Evolutionary conservation across 2,797 vertebrate species (phyloP).

Genomic region (Lutjanus argentimaculatus): DNA sequence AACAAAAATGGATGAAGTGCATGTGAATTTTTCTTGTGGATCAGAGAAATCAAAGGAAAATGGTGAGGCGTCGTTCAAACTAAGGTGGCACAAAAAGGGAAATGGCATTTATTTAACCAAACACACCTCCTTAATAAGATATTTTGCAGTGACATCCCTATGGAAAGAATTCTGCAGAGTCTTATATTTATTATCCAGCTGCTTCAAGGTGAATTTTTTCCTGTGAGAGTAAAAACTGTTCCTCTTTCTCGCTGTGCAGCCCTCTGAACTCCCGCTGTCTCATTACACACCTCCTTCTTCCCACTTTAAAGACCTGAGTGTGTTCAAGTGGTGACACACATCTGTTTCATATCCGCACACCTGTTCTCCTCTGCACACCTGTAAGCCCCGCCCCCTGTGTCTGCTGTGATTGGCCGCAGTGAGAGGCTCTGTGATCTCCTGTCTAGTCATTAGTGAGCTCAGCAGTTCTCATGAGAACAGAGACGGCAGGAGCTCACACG

Average conservation of each 20-base stretch:
- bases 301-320: conserved; percentile 42
- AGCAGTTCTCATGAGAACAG: conserved; percentile 69
- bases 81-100: not conserved
- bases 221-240: conserved; percentile 1
- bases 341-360: conserved; percentile 72
- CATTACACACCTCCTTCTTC: conserved; percentile 42
- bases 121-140: not conserved
- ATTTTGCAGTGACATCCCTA: not conserved
- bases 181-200: too few relatives aligned
- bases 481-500: conserved; percentile 33
- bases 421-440: conserved; percentile 67
- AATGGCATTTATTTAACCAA: not conserved
- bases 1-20: not conserved
- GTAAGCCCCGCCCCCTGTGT: conserved; percentile 41
- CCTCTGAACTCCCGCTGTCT: conserved; percentile 25
- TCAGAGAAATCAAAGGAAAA: not conserved
- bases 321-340: conserved; percentile 58
- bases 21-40: not conserved
- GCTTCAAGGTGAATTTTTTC: conserved; percentile 13
- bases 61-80: too few relatives aligned
- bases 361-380: conserved; percentile 76
- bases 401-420: conserved; percentile 53
- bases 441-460: conserved; percentile 73
- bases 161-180: not conserved
- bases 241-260: not conserved